Base-by-base conservation (phyloP, 2,888 invertebrate genomes). In the Agriopis leucophaearia region DNA sequence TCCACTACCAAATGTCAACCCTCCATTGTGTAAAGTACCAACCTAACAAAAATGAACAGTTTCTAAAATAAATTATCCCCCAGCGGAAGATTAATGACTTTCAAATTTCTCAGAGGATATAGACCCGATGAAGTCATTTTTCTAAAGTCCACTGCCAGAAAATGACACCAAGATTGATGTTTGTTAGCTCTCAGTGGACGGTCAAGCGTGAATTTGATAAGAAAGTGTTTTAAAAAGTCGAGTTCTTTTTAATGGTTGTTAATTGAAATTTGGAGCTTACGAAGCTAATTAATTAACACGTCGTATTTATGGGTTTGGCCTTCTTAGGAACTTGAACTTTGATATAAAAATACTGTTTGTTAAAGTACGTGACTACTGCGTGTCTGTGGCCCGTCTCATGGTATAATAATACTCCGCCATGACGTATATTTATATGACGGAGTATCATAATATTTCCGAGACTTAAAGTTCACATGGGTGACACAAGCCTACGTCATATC, bases 91-190 rank as follows among this genome's bases (percentile, higher is more conserved):
- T 90, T 88, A 90, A 91, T 88, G 89, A 89, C 83, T 87, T 85
- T 75, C 77, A 79, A 88, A 87, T 87, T 87, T 86, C 84, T 86
- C 81, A 79, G 74, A 85, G 83, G 85, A 86, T 88, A 81, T 86
- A 84, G 87, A 91, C 86, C 88, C 86, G 87, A 90, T 89, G 87
- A 86, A 90, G 91, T 84, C 83, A 90, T 91, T 90, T 90, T 91
- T 90, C 87, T 81, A 79, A 84, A 88, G 87, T 88, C 87, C 85
- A 87, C 85, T 85, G 86, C 82, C 85, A 87, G 86, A 89, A 88
- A 88, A 90, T 90, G 90, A 90, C 89, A 86, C 69, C 71, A 87
- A 88, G 90, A 91, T 90, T 90, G 88, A 91, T 90, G 85, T 73
- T 81, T 77, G 69, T 74, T 71, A 74, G 76, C 74, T 79, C 76